phyloP scores from a whole-genome alignment of 2,113 vertebrate genomes.

The Cheirogaleus medius region DNA sequence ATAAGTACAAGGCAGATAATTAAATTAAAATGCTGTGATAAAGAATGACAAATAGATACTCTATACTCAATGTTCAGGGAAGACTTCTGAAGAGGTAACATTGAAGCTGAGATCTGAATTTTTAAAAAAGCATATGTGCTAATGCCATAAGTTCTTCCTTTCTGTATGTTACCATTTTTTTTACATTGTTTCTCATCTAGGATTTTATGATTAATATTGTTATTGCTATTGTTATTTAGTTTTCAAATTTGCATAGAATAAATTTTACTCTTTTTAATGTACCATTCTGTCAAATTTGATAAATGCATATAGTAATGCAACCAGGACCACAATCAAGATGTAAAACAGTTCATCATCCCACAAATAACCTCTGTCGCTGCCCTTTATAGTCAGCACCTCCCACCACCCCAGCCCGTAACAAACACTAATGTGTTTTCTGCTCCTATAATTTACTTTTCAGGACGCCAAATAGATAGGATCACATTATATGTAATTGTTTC shows the following conservation, averaged over 20 bases:
- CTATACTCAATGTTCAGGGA: neutral
- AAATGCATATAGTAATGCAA: neutral
- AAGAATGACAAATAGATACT: neutral
- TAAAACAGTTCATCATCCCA: neutral
- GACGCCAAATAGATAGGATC: neutral
- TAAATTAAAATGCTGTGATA: neutral
- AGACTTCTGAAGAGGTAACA: neutral
- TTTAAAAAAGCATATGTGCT: neutral
- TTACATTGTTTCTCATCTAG: neutral
- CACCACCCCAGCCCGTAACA: neutral
- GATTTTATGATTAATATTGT: neutral
- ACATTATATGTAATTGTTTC: neutral
- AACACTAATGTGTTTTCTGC: neutral
- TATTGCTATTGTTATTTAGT: neutral
- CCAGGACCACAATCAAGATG: neutral
- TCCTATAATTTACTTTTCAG: neutral
- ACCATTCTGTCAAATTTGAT: neutral
- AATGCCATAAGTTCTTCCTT: neutral
- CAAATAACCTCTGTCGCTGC: neutral
- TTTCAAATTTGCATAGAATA: neutral
- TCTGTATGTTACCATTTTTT: neutral
- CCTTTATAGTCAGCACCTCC: neutral
- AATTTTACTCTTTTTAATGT: neutral
- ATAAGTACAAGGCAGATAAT: neutral
- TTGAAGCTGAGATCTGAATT: neutral